A percentile compares a stretch with the other conserved stretches of the same genome.
Evolutionary conservation across 2,113 vertebrate species (phyloP).

Genomic region (Struthio camelus): DNA sequence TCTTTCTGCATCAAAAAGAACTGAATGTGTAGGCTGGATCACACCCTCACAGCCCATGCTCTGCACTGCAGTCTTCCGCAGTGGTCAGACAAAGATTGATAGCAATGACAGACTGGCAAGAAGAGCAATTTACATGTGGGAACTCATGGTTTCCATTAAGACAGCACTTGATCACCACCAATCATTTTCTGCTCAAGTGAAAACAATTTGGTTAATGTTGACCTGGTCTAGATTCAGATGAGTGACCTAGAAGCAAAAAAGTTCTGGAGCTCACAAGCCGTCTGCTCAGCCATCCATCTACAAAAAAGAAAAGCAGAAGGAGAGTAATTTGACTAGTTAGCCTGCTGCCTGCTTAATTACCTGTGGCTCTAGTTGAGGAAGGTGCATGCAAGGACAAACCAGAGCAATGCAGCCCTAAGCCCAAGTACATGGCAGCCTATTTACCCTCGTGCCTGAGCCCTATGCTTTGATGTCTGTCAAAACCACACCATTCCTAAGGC

Average conservation of each 20-base stretch:
- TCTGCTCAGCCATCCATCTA: neutral
- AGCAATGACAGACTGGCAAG: neutral
- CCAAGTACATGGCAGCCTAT: neutral
- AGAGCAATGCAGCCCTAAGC: neutral
- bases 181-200: neutral
- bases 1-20: neutral
- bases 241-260: neutral
- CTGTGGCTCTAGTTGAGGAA: neutral
- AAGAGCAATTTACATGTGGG: neutral
- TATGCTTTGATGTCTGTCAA: neutral
- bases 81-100: neutral
- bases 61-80: neutral
- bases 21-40: neutral
- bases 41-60: neutral
- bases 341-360: neutral
- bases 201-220: neutral
- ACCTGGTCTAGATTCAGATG: neutral
- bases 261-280: rapidly evolving
- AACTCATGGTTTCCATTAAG: neutral
- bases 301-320: neutral
- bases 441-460: neutral
- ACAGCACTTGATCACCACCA: neutral
- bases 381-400: neutral
- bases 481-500: neutral
- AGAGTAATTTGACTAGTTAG: neutral